A percentile compares a stretch with the other conserved stretches of the same genome.
Evolutionary conservation across 2,113 vertebrate species (phyloP).

Genomic region (Accipiter cooperii): DNA sequence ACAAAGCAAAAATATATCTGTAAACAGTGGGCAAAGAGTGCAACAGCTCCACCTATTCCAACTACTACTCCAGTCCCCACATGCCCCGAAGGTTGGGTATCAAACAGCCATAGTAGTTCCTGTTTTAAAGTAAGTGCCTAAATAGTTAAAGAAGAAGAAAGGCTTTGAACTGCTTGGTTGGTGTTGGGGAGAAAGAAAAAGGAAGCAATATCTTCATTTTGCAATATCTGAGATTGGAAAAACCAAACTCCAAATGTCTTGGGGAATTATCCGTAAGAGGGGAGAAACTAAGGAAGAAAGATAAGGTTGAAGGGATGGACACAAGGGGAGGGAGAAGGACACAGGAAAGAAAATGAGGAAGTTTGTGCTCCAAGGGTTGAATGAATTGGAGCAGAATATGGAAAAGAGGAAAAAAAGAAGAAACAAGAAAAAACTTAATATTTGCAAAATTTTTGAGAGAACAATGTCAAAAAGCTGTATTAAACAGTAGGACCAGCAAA

Average conservation of each 20-base stretch:
- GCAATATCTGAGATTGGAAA: neutral
- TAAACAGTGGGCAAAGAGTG: conserved; percentile 79
- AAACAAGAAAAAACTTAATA: neutral
- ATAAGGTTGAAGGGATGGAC: neutral
- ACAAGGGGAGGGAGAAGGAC: neutral
- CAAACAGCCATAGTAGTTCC: neutral
- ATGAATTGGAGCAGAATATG: neutral
- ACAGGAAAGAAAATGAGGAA: neutral
- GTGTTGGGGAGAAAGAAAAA: neutral
- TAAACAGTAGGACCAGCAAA: neutral
- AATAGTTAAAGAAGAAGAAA: neutral
- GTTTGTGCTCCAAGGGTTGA: neutral
- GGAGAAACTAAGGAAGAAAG: neutral
- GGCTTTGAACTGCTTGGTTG: neutral
- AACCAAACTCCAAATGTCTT: neutral
- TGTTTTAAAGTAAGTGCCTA: conserved; percentile 81
- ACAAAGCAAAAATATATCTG: conserved; percentile 88
- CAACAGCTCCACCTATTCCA: conserved; percentile 68
- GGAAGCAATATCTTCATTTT: neutral
- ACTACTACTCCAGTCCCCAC: conserved; percentile 69
- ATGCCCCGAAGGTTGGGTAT: conserved; percentile 77
- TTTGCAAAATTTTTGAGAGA: neutral
- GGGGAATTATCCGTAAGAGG: neutral
- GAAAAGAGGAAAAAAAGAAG: neutral
- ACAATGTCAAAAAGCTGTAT: neutral